Percentiles rank a stretch among this genome's conserved stretches.
phyloP scores from a whole-genome alignment of 1,140 invertebrate species.

The Tetramorium alpestre region DNA sequence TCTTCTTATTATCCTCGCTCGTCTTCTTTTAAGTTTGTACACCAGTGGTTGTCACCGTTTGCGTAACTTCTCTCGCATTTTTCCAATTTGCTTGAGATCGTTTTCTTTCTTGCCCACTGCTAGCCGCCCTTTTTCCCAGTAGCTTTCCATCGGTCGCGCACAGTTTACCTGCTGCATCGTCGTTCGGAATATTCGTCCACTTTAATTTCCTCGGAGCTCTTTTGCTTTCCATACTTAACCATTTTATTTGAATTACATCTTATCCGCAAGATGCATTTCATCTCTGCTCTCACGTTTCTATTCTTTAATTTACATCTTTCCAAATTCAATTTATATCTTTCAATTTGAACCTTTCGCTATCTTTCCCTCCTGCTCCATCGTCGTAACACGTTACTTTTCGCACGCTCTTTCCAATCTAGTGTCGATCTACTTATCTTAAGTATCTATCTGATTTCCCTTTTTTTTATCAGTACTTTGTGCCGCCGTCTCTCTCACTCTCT shows the following conservation, averaged over 20 bases:
- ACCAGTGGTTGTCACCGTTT: background rate
- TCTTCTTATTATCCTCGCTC: conserved; percentile 19
- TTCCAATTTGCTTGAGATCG: conserved; percentile 44
- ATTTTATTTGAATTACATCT: background rate
- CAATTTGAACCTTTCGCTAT: background rate
- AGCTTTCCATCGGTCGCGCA: background rate
- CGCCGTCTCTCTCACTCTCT: background rate
- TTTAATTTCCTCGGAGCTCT: conserved; percentile 38
- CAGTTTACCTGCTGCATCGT: background rate
- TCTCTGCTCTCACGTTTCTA: background rate
- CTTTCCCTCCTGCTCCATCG: background rate
- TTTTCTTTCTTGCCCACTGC: conserved; percentile 17
- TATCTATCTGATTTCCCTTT: conserved; percentile 1
- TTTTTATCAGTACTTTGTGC: conserved; percentile 9
- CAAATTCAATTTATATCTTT: background rate
- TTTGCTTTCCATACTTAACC: conserved; percentile 24
- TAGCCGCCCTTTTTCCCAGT: background rate
- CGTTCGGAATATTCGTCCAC: conserved; percentile 10
- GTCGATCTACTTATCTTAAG: conserved; percentile 42
- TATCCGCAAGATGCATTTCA: background rate
- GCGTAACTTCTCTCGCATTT: conserved; percentile 28
- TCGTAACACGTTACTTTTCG: background rate
- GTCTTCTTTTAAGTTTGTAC: conserved; percentile 13
- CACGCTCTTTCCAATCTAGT: background rate
- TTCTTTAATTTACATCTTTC: conserved; percentile 4